Base-by-base conservation (phyloP, 2,888 invertebrate genomes). In the Hirtodrosophila cameraria region DNA sequence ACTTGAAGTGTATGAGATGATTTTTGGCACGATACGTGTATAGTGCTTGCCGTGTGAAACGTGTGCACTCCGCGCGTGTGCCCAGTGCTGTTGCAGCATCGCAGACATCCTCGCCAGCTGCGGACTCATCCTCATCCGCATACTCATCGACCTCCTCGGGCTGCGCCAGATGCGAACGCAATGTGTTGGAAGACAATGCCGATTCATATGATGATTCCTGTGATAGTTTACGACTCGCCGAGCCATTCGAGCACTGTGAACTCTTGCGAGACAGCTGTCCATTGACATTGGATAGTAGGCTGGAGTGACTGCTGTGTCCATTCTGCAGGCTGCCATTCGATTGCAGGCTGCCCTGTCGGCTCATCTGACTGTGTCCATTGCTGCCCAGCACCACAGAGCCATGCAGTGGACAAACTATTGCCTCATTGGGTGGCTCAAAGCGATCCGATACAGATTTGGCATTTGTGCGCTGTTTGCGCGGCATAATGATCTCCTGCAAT, bases 1-100 rank as follows among this genome's bases (percentile, higher is more conserved):
- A 98, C 91, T 98, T 98, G 91, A 96, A 98, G 89, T 96, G 95
- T 65, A 99, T 94, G 66, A 97, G 93, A 91, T 96, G 95, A 95
- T 97, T 97, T 88, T 96, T 95, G 59, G 95, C 94, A 3, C 95
- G 95, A 90, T 98, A 98, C 75, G 95, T 93, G 78, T 93, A 92
- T 33, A 94, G 86, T 0, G 94, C 93, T 78, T 94, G 94, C 12
- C 93, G 91, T 1, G 94, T 94, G 69, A 94, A 92, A 60, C 93
- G 88, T 0, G 93, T 93, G 57, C 93, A 91, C 13, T 88, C 87
- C 11, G 89, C 83, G 16, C 88, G 83, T 11, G 86, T 78, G 12
- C 86, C 87, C 12, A 53, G 46, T 0, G 48, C 6, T 0, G 30
- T 27, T 5, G 43, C 57, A 33, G 43, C 57, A 33, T 68, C 65